Percentiles rank a stretch among this genome's conserved stretches.
These are phyloP conservation scores for Neodon shergylaensis DNA, from an alignment of 2,113 vertebrate genomes.

Conservation along the genomic window DNA sequence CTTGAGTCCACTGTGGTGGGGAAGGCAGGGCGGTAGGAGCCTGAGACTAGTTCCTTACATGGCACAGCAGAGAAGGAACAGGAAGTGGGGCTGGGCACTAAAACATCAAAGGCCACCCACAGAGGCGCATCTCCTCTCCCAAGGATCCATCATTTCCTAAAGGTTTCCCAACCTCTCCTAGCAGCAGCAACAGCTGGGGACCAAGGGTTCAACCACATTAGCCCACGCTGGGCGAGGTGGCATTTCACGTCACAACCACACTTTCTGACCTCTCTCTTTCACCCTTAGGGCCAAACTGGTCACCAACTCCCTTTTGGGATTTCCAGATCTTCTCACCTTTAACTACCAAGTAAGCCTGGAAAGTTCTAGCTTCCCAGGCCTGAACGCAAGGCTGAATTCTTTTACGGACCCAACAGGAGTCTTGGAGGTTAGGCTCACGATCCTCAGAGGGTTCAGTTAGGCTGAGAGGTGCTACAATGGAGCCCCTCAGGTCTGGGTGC, in stretches of 20 bases:
- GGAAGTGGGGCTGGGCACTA: background rate
- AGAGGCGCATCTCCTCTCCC: background rate
- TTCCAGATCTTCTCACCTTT: background rate
- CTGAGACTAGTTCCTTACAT: background rate
- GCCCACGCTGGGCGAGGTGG: too few species aligned
- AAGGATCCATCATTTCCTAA: background rate
- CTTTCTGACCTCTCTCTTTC: background rate
- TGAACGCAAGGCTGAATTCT: background rate
- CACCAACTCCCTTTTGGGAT: background rate
- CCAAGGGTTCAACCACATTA: background rate
- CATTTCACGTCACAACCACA: background rate
- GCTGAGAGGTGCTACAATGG: too few species aligned
- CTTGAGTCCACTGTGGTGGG: background rate
- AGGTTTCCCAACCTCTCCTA: background rate
- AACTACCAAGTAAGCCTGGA: background rate
- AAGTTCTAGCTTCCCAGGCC: background rate
- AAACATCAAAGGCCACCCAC: background rate
- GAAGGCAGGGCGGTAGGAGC: background rate
- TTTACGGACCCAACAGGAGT: background rate
- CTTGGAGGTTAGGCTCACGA: too few species aligned
- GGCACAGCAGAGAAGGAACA: background rate
- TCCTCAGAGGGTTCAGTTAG: too few species aligned
- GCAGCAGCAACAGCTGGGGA: background rate
- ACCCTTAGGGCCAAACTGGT: accelerated
- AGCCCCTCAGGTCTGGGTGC: background rate